Evolutionary conservation across 92 coral and sea anemone genomes (phyloP), one percentile per base, ranked within the genome.

Genomic region (Ricordea florida): DNA sequence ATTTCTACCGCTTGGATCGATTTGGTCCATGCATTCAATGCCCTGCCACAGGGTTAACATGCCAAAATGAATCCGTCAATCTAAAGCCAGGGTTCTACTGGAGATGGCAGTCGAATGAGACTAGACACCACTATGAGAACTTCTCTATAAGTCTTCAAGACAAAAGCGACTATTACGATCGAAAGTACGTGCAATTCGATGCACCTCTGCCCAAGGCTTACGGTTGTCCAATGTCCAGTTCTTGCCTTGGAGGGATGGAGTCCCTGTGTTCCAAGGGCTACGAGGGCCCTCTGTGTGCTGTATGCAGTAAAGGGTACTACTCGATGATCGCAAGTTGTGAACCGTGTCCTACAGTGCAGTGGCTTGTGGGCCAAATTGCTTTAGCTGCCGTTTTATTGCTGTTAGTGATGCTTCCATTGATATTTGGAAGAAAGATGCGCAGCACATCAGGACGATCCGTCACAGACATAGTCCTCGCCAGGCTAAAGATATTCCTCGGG

Each of bases 21-120:
- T 65, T 65, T 42, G 72, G 72, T 11, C 25, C 17, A 3, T 65
- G 72, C 15, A 23, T 41, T n/a, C 32, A 18, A n/a, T 65, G 72
- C 14, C 72, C 72, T 24, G 14, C 36, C 6, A 16, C n/a, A 24
- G 72, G 72, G n/a, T 24, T 43, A 0, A 16, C 25, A 13, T 65
- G 72, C 26, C 21, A 14, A 5, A 65, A 65, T 27, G 72, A 43
- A 44, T 41, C 72, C 20, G 32, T 65, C 4, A 28, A 23, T 2
- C 21, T 40, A n/a, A 25, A 20, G 21, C 21, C 13, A 13, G 42
- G 72, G 14, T 65, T 26, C 51, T 65, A 16, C 51, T 65, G 72
- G 72, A 30, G 23, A 4, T 65, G 72, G 72, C 3, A 65, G 28
- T 36, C 26, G 1, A 11, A 3, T 11, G 7, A 9, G 3, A 11